Base-by-base conservation (phyloP, 2,113 vertebrate genomes). In the Corydoras sp. region DNA sequence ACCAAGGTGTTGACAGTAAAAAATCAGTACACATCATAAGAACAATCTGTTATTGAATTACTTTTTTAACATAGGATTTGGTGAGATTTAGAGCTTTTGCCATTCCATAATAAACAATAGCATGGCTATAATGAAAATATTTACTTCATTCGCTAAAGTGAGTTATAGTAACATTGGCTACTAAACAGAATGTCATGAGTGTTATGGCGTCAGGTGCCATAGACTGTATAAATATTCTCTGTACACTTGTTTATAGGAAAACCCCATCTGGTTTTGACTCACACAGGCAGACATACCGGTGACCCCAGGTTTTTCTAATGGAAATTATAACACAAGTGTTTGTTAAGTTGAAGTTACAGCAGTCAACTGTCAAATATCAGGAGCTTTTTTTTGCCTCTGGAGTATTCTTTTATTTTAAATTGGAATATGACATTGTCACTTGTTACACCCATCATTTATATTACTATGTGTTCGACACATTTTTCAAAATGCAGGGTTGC, bases 221-320 rank as follows among this genome's bases (percentile, higher is more conserved):
- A 83, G 92, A 87, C 90, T 92, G 89, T 94, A 92, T 96, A 97
- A 97, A 99, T 96, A 97, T 90, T 92, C 91, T 86, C 85, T 90
- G 91, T 94, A 88, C 93, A 93, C 92, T 95, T 97, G 95, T 98
- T 96, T 96, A 96, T 95, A 95, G 93, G 92, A 96, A 95, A 97
- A 91, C 92, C 92, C 93, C 93, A 94, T 95, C 92, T 94, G 93
- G 90, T 90, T 95, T 92, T 90, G 87, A 89, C 89, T 89, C 90
- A 91, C 90, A 88, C 88, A 92, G 90, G 80, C 91, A 93, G 90
- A 90, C 89, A 90, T 88, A 84, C 90, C 83, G 87, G 88, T 93
- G 92, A 97, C 93, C 93, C 88, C 89, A 86, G 89, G 85, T 91
- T 89, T 91, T 93, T 93, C 89, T 84, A 93, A 95, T 91, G 94